Evolutionary conservation across 2,113 vertebrate species (phyloP).

Genomic region (Barnardius zonarius): DNA sequence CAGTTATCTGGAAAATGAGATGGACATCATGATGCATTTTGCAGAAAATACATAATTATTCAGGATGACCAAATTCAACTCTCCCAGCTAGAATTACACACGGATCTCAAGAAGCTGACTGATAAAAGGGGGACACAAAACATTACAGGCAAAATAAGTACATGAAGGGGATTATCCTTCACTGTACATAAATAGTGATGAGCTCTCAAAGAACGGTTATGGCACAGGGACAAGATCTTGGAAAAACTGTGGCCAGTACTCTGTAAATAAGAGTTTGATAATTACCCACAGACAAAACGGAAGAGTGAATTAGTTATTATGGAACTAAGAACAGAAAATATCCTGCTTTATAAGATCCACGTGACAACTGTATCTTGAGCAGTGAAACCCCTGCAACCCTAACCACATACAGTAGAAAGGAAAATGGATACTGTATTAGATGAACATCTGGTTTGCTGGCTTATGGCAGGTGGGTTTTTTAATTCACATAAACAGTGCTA

Average conservation of each 20-base stretch:
- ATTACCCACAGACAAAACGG: not conserved
- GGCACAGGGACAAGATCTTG: not conserved
- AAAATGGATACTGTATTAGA: not conserved
- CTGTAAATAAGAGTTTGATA: not conserved
- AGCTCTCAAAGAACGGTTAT: not conserved
- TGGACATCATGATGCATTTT: not conserved
- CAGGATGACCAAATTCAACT: not conserved
- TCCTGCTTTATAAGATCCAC: not conserved
- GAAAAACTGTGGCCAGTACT: not conserved
- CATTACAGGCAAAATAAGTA: not conserved
- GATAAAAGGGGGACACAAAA: not conserved
- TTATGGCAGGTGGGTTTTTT: not conserved
- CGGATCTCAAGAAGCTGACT: not conserved
- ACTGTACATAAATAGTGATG: not conserved
- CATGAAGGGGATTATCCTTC: not conserved
- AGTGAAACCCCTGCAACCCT: not conserved
- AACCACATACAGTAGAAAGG: not conserved
- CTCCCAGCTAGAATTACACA: not conserved
- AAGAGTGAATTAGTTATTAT: not conserved
- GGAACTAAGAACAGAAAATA: not conserved
- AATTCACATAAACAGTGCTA: not conserved
- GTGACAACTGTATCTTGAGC: not conserved
- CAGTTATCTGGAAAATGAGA: not conserved
- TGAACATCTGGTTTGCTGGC: not conserved
- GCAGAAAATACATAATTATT: not conserved